Conservation (phyloP, 2,888 invertebrate species). For the Pyralis farinalis region DNA sequence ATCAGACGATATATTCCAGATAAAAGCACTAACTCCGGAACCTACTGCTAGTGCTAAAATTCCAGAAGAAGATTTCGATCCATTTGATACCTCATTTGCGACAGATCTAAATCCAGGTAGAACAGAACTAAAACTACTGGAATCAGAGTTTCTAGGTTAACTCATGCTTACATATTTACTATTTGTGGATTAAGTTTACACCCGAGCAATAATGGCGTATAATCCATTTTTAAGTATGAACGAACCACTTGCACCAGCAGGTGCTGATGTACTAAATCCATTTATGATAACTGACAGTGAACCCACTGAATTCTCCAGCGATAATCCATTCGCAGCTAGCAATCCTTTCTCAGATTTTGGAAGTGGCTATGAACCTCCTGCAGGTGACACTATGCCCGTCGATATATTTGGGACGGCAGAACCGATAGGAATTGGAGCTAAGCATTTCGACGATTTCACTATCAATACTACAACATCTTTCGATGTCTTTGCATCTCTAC, state of each 20-base stretch:
- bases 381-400: slow-evolving; percentile 59
- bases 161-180: slow-evolving; percentile 13
- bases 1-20: slow-evolving; percentile 80
- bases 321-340: slow-evolving; percentile 88
- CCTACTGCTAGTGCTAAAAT: slow-evolving; percentile 48
- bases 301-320: slow-evolving; percentile 45
- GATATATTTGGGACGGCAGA: slow-evolving; percentile 65
- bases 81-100: slow-evolving; percentile 92
- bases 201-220: slow-evolving; percentile 78
- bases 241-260: slow-evolving; percentile 79
- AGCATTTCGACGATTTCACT: slow-evolving; percentile 44
- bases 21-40: slow-evolving; percentile 87
- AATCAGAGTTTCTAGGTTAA: slow-evolving; percentile 83
- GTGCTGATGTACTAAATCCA: slow-evolving; percentile 83
- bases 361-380: slow-evolving; percentile 55
- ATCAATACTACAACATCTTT: slow-evolving; percentile 29
- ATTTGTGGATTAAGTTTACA: neutral
- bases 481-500: slow-evolving; percentile 36
- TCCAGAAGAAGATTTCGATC: slow-evolving; percentile 82
- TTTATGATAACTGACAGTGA: slow-evolving; percentile 82
- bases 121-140: slow-evolving; percentile 88
- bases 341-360: slow-evolving; percentile 86
- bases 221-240: slow-evolving; percentile 91
- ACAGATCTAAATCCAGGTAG: slow-evolving; percentile 87
- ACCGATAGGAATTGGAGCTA: slow-evolving; percentile 51